Conservation (phyloP, 2,797 vertebrate species). For the Tolypeutes matacus region DNA sequence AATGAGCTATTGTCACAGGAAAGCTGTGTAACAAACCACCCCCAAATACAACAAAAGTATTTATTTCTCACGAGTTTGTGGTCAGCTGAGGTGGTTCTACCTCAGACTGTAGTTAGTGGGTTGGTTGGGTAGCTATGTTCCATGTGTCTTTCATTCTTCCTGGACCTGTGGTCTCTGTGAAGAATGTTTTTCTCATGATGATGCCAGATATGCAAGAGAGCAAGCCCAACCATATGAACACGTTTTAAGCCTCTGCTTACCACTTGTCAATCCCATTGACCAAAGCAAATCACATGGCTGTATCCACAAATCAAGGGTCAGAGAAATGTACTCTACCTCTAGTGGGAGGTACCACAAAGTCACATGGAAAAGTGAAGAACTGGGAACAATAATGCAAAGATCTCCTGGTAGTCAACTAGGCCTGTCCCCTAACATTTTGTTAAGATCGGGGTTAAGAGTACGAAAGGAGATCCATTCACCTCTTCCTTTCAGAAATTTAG, state of each 20-base stretch:
- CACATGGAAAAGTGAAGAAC: not conserved
- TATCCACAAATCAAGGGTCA: not conserved
- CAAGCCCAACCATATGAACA: too few species aligned
- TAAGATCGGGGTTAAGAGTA: not conserved
- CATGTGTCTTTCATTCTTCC: not conserved
- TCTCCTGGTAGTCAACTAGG: not conserved
- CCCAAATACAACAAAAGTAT: not conserved
- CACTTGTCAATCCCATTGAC: not conserved
- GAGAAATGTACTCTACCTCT: not conserved
- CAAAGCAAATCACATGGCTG: not conserved
- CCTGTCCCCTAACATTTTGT: not conserved
- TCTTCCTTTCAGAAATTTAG: not conserved
- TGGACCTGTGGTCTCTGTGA: not conserved
- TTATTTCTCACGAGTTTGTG: not conserved
- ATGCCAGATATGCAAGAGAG: not conserved
- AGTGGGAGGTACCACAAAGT: not conserved
- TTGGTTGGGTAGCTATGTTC: not conserved
- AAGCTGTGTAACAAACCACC: not conserved
- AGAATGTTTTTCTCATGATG: not conserved
- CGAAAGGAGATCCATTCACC: not conserved
- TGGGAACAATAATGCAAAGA: not conserved
- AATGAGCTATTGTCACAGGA: not conserved
- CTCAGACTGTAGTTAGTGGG: not conserved
- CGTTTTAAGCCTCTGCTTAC: not conserved
- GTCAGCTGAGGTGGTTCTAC: not conserved